phyloP scores from a whole-genome alignment of 2,797 vertebrate species.

The Pseudochirops corinnae region DNA sequence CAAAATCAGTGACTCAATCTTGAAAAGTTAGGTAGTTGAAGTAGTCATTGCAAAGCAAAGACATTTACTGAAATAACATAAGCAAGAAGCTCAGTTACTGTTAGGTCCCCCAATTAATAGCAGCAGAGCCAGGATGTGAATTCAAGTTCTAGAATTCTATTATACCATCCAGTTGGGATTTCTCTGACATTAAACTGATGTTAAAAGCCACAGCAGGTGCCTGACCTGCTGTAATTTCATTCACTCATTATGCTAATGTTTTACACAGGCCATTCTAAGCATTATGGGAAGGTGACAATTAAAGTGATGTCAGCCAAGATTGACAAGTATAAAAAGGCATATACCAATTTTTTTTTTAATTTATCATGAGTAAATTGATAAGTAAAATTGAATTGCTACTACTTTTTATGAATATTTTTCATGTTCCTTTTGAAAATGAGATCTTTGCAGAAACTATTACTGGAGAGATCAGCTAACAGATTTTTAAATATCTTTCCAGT shows the following conservation, averaged over 20 bases:
- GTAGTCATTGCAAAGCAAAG: not conserved
- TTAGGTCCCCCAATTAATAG: not conserved
- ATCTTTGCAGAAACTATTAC: conserved; percentile 61
- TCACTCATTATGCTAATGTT: not conserved
- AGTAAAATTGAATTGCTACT: conserved; percentile 65
- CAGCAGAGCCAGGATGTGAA: too few relatives aligned
- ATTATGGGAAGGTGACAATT: conserved; percentile 22
- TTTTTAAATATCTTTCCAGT: conserved; percentile 66
- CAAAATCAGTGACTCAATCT: not conserved
- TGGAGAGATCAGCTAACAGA: conserved; percentile 54
- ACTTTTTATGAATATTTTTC: conserved; percentile 61
- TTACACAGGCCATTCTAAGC: not conserved
- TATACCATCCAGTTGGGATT: not conserved
- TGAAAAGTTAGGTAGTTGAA: not conserved
- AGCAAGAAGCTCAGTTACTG: not conserved
- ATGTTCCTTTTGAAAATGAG: conserved; percentile 59
- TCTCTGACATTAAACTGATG: not conserved
- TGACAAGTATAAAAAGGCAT: conserved; percentile 35
- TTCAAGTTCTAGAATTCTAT: not conserved
- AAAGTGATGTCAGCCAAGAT: not conserved
- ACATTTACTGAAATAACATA: not conserved
- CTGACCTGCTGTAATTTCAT: not conserved
- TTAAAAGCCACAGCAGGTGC: not conserved
- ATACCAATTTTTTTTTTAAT: conserved; percentile 20
- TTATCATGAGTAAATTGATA: conserved; percentile 57